Evolutionary conservation across 2,888 invertebrate genomes (phyloP).

Genomic region (Stramonita haemastoma): DNA sequence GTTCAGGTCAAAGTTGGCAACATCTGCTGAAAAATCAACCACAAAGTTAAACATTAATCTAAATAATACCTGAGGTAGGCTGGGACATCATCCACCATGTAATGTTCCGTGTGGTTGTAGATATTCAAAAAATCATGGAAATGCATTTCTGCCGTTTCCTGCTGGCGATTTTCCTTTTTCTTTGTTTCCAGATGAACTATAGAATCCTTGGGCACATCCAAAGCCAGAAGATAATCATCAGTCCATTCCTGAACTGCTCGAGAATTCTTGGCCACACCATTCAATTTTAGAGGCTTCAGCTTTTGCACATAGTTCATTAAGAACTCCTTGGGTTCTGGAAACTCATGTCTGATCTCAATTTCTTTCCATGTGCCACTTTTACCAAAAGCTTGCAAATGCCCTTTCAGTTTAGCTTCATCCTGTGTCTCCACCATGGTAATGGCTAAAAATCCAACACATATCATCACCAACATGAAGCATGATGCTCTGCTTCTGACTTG

Average conservation of each 20-base stretch:
- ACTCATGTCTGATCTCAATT: slow-evolving; percentile 63
- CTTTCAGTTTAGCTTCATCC: slow-evolving; percentile 51
- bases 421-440: not conserved
- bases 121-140: slow-evolving; percentile 71
- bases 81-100: slow-evolving; percentile 75
- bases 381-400: slow-evolving; percentile 72
- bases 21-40: too few relatives aligned
- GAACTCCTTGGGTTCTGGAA: slow-evolving; percentile 66
- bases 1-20: too few relatives aligned
- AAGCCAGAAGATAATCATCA: slow-evolving; percentile 71
- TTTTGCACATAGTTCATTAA: slow-evolving; percentile 65
- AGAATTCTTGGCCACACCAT: slow-evolving; percentile 65
- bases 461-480: not conserved
- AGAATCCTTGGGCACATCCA: slow-evolving; percentile 53
- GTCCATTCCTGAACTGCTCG: slow-evolving; percentile 70
- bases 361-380: slow-evolving; percentile 56
- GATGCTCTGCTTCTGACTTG: not conserved
- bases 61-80: slow-evolving; percentile 62
- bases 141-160: slow-evolving; percentile 60
- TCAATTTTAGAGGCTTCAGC: slow-evolving; percentile 69
- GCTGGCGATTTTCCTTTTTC: slow-evolving; percentile 73
- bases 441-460: not conserved
- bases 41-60: not conserved
- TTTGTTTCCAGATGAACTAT: slow-evolving; percentile 67
- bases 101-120: slow-evolving; percentile 70